Conservation (phyloP, 2,113 vertebrate species). For the Pterophyllum scalare region DNA sequence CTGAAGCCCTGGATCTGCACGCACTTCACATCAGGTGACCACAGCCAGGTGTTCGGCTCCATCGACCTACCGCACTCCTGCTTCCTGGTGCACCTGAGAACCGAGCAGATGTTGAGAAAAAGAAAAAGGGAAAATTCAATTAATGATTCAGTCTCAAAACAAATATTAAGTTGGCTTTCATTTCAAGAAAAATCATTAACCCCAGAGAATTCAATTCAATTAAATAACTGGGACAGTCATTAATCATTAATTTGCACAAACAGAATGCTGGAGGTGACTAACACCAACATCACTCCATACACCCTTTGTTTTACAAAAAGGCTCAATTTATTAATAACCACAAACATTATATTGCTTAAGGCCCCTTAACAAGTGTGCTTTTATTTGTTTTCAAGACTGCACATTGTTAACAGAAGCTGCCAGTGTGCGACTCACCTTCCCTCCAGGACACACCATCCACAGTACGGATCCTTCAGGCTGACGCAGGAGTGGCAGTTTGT, state of each 20-base stretch:
- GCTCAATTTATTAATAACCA: background rate
- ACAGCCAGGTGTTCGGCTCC: conserved; percentile 88
- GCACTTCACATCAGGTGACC: conserved; percentile 88
- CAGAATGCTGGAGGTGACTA: background rate
- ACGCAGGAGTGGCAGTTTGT: conserved; percentile 84
- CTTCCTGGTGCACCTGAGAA: conserved; percentile 87
- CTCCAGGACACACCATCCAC: conserved; percentile 94
- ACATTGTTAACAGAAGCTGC: background rate
- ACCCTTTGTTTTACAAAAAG: background rate
- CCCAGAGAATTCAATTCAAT: too few relatives aligned
- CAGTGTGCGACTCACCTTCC: conserved; percentile 82
- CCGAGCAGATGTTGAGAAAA: background rate
- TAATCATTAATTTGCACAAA: background rate
- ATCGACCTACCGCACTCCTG: conserved; percentile 80
- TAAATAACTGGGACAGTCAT: background rate
- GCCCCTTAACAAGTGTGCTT: background rate
- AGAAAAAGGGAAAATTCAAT: background rate
- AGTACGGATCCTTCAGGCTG: conserved; percentile 89
- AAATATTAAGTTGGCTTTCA: too few relatives aligned
- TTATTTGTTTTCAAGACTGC: background rate
- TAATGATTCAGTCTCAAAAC: too few relatives aligned
- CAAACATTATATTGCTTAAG: background rate
- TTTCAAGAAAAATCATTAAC: too few relatives aligned
- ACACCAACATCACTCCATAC: too few relatives aligned
- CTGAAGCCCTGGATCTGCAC: conserved; percentile 81